Base-by-base conservation (phyloP, 2,888 invertebrate genomes). In the Nemapogon koenigi region DNA sequence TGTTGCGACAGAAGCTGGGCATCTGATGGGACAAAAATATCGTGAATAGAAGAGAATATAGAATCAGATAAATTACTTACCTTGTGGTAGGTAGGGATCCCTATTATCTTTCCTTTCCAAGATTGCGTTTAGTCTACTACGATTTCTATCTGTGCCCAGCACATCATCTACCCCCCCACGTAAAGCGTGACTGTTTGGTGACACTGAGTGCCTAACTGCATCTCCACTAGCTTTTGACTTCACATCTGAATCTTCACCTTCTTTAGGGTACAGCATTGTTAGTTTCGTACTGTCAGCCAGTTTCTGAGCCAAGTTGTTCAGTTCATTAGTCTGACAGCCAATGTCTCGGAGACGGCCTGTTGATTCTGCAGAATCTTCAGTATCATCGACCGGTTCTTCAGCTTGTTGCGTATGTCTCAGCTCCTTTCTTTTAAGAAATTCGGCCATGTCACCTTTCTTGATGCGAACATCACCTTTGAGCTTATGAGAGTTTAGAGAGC, bases 391-490 rank as follows among this genome's bases (percentile, higher is more conserved):
- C 11, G 11, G 6, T 16, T 41, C 25, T 19, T 41, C 27, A 4
- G 50, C 50, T 40, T n/a, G n/a, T n/a, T 63, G 59, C 3, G 46
- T 39, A 29, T 65, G 61, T 43, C 71, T 55, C 44, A 68, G 35
- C 43, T 75, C 73, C 61, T 64, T 81, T 42, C 70, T 56, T 53
- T 55, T 79, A 25, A 64, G 49, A 49, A 69, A 79, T 39, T 79
- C 79, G 1, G 71, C 69, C 73, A 76, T 76, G 37, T 78, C 79
- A 10, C 73, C 80, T 51, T 76, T 78, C 49, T 67, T 71, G 8
- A 76, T 64, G 39, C 56, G 50, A 14, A 71, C 48, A 29, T 71
- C 71, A 4, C 58, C 48, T 8, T 48, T 45, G 47, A 65, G 72
- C 49, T 66, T 70, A 16, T 62, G 60, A 14, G 59, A 48, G 46